Conservation (phyloP, 2,888 invertebrate species). For the Neoascia interrupta region DNA sequence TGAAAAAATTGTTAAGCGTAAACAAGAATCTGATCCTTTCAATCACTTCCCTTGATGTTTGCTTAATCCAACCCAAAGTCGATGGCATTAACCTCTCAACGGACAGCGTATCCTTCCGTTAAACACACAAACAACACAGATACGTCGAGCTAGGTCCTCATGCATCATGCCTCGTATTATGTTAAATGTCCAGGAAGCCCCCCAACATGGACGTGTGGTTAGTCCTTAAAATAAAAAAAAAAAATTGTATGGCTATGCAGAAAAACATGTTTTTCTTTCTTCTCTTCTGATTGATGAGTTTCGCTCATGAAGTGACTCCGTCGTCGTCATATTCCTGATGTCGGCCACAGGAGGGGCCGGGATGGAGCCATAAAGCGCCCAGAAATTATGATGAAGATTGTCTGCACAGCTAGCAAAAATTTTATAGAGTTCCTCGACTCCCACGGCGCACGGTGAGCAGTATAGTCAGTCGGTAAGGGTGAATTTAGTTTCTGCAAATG, state of each 20-base stretch:
- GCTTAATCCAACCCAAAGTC: background rate
- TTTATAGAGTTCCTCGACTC: background rate
- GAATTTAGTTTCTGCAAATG: conserved; percentile 23
- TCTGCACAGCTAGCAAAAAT: background rate
- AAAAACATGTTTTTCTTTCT: conserved; percentile 13
- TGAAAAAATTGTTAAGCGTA: too few relatives aligned
- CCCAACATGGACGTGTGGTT: conserved; percentile 5
- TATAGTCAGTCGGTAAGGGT: too few relatives aligned
- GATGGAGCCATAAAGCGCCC: background rate
- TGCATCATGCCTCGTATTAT: background rate
- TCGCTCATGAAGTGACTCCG: conserved; percentile 29
- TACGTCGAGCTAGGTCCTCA: background rate
- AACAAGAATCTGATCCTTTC: conserved; percentile 19
- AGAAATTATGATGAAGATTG: conserved; percentile 5
- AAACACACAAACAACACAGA: background rate
- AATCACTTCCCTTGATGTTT: background rate
- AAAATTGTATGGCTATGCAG: too few relatives aligned
- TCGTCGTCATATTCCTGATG: conserved; percentile 17
- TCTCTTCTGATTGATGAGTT: conserved; percentile 40
- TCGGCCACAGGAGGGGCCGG: background rate
- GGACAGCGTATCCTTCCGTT: too few relatives aligned
- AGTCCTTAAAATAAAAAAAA: background rate
- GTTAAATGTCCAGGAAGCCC: background rate
- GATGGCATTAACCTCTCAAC: background rate
- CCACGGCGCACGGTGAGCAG: background rate